These are phyloP conservation scores for Ailurus styani DNA, from an alignment of 2,113 vertebrate genomes.

Conservation along the genomic window DNA sequence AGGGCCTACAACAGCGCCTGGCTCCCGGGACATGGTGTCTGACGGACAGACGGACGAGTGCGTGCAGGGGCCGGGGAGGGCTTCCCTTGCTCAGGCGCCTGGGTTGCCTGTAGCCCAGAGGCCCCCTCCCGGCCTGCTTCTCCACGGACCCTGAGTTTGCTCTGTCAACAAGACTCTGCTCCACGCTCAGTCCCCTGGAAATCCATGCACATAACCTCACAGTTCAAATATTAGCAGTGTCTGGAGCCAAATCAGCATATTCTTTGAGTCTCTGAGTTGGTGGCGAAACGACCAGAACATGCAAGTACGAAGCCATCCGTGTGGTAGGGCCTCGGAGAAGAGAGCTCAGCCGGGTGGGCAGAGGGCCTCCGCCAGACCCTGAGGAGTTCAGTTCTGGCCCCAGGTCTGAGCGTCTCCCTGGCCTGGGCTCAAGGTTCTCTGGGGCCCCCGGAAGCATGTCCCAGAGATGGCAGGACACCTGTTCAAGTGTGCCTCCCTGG, in stretches of 20 bases:
- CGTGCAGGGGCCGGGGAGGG: rapidly evolving
- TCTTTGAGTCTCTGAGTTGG: background rate
- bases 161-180: background rate
- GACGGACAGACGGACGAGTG: rapidly evolving
- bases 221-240: background rate
- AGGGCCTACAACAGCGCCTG: rapidly evolving
- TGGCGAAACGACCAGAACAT: background rate
- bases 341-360: rapidly evolving
- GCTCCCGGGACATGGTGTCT: background rate
- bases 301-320: background rate
- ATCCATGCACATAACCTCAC: background rate
- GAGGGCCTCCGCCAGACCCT: background rate
- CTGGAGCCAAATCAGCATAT: background rate
- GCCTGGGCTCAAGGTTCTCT: background rate
- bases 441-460: background rate
- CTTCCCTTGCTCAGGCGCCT: rapidly evolving
- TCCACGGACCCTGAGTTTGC: background rate
- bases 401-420: rapidly evolving
- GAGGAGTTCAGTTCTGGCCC: rapidly evolving
- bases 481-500: background rate
- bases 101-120: background rate
- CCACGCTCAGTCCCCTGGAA: background rate
- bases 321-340: background rate
- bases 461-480: background rate
- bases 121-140: background rate